Base-by-base conservation (phyloP, 2,888 invertebrate genomes). In the Adela reaumurella region DNA sequence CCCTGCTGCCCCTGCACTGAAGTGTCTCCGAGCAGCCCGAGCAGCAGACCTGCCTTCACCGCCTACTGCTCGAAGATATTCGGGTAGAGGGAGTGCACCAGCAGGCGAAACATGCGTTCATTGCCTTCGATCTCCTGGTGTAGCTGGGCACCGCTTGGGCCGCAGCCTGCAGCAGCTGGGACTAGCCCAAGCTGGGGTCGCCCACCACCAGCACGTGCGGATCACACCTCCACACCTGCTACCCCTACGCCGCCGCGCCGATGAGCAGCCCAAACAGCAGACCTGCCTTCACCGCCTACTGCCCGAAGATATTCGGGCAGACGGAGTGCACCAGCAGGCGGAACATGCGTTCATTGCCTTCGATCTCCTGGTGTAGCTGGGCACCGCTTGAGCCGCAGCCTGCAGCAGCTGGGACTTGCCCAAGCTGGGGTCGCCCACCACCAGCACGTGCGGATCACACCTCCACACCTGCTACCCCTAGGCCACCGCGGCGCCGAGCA, bases 381-480 rank as follows among this genome's bases (percentile, higher is more conserved):
- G 90, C 0, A 95, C 90, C 41, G 93, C 85, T 59, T 87, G 86
- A 0, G 90, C 83, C 47, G 89, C 90, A n/a, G 92, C 89, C 63
- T 91, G 90, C 47, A 97, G 67, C 81, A 97, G 83, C 69, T 93
- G 90, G 11, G 93, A 94, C 73, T 96, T 97, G 2, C 95, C 97
- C 44, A 95, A 80, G 0, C 96, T 96, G 0, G 95, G 94, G 72
- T 97, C 95, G 1, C 96, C 97, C 1, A 97, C 88, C n/a, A 96
- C 79, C 17, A 96, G 74, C 18, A 95, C 83, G 59, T 94, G 92
- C 20, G 92, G 87, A 64, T 90, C 86, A 24, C 79, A 71, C 45
- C 87, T 65, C n/a, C n/a, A n/a, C n/a, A n/a, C n/a, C n/a, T n/a
- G n/a, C n/a, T n/a, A n/a, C n/a, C n/a, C n/a, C 42, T 79, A 77